Evolutionary conservation across 1,140 invertebrate genomes (phyloP).

Genomic region (Lordiphosa collinella): DNA sequence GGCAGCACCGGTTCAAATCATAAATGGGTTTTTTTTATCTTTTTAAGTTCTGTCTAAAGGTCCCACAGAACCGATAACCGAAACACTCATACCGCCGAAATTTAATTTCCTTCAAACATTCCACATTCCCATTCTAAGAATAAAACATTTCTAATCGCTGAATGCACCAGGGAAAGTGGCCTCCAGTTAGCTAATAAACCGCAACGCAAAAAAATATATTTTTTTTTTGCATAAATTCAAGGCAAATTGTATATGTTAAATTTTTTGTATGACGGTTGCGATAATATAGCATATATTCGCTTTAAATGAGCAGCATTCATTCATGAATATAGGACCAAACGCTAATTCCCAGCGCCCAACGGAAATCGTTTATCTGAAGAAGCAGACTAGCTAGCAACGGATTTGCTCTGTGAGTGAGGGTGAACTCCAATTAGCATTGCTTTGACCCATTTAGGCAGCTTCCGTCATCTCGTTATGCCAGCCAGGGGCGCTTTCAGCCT

Average conservation of each 20-base stretch:
- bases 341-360: constrained; percentile 53
- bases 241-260: constrained; percentile 16
- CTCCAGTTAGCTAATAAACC: constrained; percentile 45
- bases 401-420: constrained; percentile 40
- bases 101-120: constrained; percentile 14
- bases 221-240: constrained; percentile 43
- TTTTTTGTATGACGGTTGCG: constrained; percentile 10
- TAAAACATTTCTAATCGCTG: constrained; percentile 30
- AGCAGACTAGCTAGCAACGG: constrained; percentile 26
- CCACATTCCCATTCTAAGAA: constrained; percentile 25
- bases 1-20: no score
- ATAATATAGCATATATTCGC: constrained; percentile 6
- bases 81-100: no score
- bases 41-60: no score
- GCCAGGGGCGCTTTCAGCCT: constrained; percentile 49
- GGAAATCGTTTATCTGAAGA: constrained; percentile 64
- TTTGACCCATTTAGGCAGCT: constrained; percentile 68
- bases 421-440: constrained; percentile 73
- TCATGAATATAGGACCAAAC: constrained; percentile 48
- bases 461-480: constrained; percentile 47
- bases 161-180: constrained; percentile 39
- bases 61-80: no score
- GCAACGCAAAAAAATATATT: constrained; percentile 27
- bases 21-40: no score
- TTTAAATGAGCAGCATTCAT: constrained; percentile 45